Percentiles rank a stretch among this genome's conserved stretches.
These are phyloP conservation scores for Cassiopea andromeda DNA, from an alignment of 30 jellyfish, hydroid and myxozoan species.

Conservation along the genomic window DNA sequence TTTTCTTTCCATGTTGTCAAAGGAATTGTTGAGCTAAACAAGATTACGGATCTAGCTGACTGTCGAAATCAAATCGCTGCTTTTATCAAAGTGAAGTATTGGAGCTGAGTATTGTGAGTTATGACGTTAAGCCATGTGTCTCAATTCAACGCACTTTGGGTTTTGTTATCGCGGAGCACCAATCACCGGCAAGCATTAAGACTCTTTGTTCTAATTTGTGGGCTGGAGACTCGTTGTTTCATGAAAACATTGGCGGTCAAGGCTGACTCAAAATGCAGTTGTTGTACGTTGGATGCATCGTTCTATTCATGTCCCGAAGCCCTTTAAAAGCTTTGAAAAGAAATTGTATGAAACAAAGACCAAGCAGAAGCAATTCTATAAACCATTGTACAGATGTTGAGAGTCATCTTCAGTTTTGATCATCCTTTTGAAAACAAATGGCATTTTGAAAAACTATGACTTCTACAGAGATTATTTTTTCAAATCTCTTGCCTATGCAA, in stretches of 20 bases:
- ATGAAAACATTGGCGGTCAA: constrained; percentile 45
- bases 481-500: neutral
- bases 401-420: constrained; percentile 32
- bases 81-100: constrained; percentile 73
- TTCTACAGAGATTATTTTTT: constrained; percentile 8
- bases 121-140: constrained; percentile 90
- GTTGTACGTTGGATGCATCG: constrained; percentile 33
- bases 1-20: constrained; percentile 84
- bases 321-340: constrained; percentile 44
- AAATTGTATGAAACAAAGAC: constrained; percentile 20
- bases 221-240: constrained; percentile 63
- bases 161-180: constrained; percentile 76
- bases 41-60: constrained; percentile 68
- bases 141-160: constrained; percentile 82
- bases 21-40: constrained; percentile 80
- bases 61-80: constrained; percentile 84
- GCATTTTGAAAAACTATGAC: neutral
- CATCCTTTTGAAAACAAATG: constrained; percentile 43
- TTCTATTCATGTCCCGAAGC: constrained; percentile 31
- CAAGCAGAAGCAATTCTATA: constrained; percentile 40
- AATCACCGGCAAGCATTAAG: constrained; percentile 68
- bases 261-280: constrained; percentile 49
- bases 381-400: constrained; percentile 26
- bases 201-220: constrained; percentile 74
- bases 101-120: constrained; percentile 74